Percentiles rank a stretch among this genome's conserved stretches.
These are phyloP conservation scores for Perca flavescens DNA, from an alignment of 2,113 vertebrate species.

Conservation along the genomic window DNA sequence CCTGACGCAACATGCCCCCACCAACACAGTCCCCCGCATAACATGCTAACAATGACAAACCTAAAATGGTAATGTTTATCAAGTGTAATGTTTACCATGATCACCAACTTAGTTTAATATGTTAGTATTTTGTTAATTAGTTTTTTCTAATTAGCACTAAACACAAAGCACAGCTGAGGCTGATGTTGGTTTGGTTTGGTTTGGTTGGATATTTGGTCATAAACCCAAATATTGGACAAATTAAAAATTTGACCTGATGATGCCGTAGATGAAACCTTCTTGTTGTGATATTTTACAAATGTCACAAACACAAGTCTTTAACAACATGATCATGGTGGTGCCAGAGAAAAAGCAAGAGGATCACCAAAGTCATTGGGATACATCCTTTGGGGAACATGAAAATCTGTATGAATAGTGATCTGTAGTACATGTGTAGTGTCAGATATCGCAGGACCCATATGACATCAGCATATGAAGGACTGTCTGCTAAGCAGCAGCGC, in stretches of 20 bases:
- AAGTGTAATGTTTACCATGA: not conserved
- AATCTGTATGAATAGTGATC: not conserved
- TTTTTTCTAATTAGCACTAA: no score
- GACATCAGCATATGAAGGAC: constrained; percentile 18
- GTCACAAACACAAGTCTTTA: no score
- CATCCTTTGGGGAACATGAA: not conserved
- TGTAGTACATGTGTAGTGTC: constrained; percentile 10
- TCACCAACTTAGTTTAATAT: not conserved
- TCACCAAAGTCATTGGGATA: not conserved
- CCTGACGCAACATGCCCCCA: no score
- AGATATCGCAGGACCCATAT: not conserved
- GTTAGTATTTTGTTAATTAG: not conserved
- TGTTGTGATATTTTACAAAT: no score
- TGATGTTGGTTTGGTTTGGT: no score
- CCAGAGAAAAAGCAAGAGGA: no score
- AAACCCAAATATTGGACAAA: not conserved
- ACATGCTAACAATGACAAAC: not conserved
- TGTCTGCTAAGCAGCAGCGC: constrained; percentile 30
- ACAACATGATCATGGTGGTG: no score
- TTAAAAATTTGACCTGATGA: no score
- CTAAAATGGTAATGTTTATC: not conserved
- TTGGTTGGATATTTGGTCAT: not conserved
- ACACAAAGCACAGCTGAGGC: no score
- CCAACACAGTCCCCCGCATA: no score
- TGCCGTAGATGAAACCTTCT: no score